phyloP scores from a whole-genome alignment of 2,113 vertebrate species.

The Aptenodytes forsteri region DNA sequence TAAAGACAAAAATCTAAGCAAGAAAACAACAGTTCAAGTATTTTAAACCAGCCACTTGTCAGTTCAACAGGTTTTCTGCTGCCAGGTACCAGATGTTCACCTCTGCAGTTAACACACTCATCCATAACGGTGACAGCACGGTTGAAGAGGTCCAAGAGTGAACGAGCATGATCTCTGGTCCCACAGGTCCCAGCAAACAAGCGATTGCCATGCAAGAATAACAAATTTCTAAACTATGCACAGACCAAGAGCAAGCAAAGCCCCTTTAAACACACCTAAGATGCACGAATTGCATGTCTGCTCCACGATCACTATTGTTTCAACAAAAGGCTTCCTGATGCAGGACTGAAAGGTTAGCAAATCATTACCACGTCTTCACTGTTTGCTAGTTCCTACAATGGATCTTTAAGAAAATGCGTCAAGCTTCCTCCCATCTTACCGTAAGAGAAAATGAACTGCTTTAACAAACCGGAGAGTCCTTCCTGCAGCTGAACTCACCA shows the following conservation, averaged over 20 bases:
- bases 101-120: background rate
- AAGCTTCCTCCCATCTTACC: background rate
- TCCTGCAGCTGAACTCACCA: background rate
- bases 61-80: background rate
- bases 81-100: background rate
- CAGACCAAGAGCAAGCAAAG: background rate
- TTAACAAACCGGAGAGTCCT: background rate
- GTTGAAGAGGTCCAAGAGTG: background rate
- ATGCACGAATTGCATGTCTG: rapidly evolving
- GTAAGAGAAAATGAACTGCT: background rate
- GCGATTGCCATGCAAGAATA: rapidly evolving
- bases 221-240: rapidly evolving
- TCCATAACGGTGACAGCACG: rapidly evolving
- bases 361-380: rapidly evolving
- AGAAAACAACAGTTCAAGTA: background rate
- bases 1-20: background rate
- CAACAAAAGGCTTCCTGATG: background rate
- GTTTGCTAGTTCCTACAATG: background rate
- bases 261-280: background rate
- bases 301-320: rapidly evolving
- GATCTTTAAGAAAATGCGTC: background rate
- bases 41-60: background rate
- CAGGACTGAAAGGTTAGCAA: background rate
- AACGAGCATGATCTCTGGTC: background rate
- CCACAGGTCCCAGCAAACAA: too few relatives aligned